Base-by-base conservation (phyloP, 2,888 invertebrate genomes). In the Lysandra coridon region DNA sequence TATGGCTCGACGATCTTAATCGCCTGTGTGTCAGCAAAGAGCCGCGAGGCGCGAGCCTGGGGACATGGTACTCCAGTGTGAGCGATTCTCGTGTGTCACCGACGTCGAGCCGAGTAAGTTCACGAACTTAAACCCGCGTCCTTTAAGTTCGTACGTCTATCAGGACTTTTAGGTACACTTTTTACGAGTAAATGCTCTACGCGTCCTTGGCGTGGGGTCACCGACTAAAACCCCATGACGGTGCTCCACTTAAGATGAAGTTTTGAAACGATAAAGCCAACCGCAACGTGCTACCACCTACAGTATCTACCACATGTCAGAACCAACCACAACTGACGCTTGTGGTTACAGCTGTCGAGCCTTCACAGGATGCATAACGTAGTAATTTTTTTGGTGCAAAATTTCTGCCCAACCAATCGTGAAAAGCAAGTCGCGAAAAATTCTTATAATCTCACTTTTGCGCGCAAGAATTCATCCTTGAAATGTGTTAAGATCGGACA, bases 391-490 rank as follows among this genome's bases (percentile, higher is more conserved):
- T 64, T 23, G 7, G 30, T 30, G 64, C 30, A 30, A 64, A 64
- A 64, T 64, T 64, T 12, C 64, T 64, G 64, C 30, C 23, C 10
- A 30, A 64, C 64, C 30, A 64, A 30, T 30, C 64, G 12, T 30
- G 64, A 64, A 64, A 10, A 64, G 64, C 30, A 64, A 64, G 12
- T 4, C 64, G 23, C 64, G 30, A 12, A 64, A 64, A 30, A 64
- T 30, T 64, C 23, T 30, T 64, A 30, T 30, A 30, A 23, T 30
- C 23, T 30, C 10, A 30, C 10, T 12, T 64, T 30, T 64, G 30
- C 64, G 64, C 57, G 76, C 33, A 57, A 30, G 12, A 53, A 75
- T 53, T 76, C 30, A 76, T 53, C 73, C 6, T 33, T 44, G 53
- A 76, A 76, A 53, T 53, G 6, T 57, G 30, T 33, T 57, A 57